Percentiles rank a stretch among this genome's conserved stretches.
phyloP scores from a whole-genome alignment of 1,140 invertebrate species.

The Aphidius gifuensis region DNA sequence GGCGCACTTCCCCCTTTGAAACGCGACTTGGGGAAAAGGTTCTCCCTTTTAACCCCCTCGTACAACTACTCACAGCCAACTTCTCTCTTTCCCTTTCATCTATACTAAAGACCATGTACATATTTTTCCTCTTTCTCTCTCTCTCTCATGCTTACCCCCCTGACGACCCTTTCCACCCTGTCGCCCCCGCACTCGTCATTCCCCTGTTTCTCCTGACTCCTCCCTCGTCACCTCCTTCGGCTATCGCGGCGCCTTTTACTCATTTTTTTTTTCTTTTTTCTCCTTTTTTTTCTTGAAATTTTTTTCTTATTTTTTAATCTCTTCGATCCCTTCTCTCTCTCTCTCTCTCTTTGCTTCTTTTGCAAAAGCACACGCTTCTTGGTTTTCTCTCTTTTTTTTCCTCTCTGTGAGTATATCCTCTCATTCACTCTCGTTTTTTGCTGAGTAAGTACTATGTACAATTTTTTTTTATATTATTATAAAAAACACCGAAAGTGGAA shows the following conservation, averaged over 20 bases:
- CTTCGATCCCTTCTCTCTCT: conserved; percentile 18
- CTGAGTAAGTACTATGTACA: too few species aligned
- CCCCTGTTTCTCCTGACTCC: conserved; percentile 15
- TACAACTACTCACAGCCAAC: not conserved
- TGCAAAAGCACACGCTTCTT: conserved; percentile 18
- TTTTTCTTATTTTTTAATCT: conserved; percentile 21
- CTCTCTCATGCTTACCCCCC: conserved; percentile 17
- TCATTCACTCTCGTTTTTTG: too few species aligned
- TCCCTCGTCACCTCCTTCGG: conserved; percentile 23
- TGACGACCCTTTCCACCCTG: conserved; percentile 4
- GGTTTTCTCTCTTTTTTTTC: too few species aligned
- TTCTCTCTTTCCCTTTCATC: too few species aligned
- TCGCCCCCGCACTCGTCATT: not conserved
- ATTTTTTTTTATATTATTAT: too few species aligned
- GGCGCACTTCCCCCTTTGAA: not conserved
- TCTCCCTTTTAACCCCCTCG: conserved; percentile 5
- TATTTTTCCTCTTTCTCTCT: conserved; percentile 17
- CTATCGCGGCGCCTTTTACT: conserved; percentile 22
- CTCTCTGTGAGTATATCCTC: too few species aligned
- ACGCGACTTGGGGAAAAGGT: not conserved
- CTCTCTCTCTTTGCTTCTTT: conserved; percentile 8
- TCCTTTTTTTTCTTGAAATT: conserved; percentile 6
- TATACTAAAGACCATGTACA: not conserved
- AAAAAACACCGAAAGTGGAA: too few species aligned
- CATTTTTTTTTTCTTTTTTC: conserved; percentile 12